Evolutionary conservation across 1,140 invertebrate species (phyloP), one percentile per base, ranked within the genome.

Genomic region (Onthophagus taurus): DNA sequence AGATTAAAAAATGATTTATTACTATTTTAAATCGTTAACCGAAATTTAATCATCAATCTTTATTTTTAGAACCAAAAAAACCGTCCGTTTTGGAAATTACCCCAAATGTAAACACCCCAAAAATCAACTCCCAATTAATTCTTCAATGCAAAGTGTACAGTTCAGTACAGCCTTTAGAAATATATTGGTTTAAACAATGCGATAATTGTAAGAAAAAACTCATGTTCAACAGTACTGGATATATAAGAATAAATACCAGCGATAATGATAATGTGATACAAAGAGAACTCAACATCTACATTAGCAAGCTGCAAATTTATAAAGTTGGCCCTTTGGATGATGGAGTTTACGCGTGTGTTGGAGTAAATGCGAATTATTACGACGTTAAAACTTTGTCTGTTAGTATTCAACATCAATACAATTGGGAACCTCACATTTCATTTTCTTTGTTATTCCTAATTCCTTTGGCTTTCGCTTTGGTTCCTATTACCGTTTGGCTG

Each of bases 141-240:
- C 59, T 62, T 7, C 55, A 56, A 13, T 62, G 60, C 31, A 60
- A 57, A 31, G 57, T 58, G 1, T 52, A 45, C 16, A 58, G 57
- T 33, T n/a, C n/a, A n/a, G 34, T 35, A 24, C 48, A 47, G 17
- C 53, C 53, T 7, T 55, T 55, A 0, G 51, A 44, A 17, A 55
- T 63, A 14, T 49, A 53, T 12, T 63, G 60, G 60, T 60, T 61
- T 37, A 61, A 59, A 46, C 51, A 52, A 35, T 56, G 56, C 31
- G 54, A 44, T 21, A 50, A 35, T 1, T 31, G 17, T 18, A 54
- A 48, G 29, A 59, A 54, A 39, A 55, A 58, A 12, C 44, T 58
- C 14, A 44, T 50, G 31, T 54, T 53, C 21, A 42, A 50, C 19
- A 44, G 48, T 14, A 49, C 50, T 9, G 60, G 48, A 42, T 58